Percentiles rank a stretch among this genome's conserved stretches.
Conservation (phyloP, 2,113 vertebrate species). For the Trogon melanurus region DNA sequence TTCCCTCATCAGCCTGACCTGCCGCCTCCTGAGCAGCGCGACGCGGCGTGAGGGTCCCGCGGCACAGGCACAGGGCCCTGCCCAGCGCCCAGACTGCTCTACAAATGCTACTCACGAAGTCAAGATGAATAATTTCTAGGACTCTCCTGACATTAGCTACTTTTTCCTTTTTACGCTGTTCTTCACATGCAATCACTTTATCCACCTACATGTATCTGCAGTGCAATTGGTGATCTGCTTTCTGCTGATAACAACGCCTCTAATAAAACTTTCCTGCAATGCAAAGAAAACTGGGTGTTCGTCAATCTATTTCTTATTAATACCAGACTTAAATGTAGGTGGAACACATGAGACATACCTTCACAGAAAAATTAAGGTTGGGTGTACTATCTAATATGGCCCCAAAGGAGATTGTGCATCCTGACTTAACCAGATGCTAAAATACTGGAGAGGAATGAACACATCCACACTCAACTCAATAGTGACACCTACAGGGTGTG, state of each 20-base stretch:
- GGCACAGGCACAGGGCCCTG: too few species aligned
- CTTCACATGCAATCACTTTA: not conserved
- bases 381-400: accelerated
- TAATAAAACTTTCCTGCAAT: constrained; percentile 53
- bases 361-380: not conserved
- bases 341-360: not conserved
- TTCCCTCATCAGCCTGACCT: not conserved
- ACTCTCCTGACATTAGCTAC: not conserved
- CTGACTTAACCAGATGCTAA: not conserved
- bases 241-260: not conserved
- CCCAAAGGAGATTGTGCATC: not conserved
- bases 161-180: not conserved
- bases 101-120: not conserved
- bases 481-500: constrained; percentile 32
- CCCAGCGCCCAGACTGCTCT: accelerated
- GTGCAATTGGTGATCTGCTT: not conserved
- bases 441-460: not conserved
- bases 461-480: not conserved
- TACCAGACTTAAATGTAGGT: not conserved
- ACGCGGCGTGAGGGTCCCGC: too few species aligned
- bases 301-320: not conserved
- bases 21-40: accelerated
- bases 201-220: not conserved
- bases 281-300: constrained; percentile 13
- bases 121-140: not conserved